phyloP scores from a whole-genome alignment of 2,888 invertebrate species.

The Plusia festucae region DNA sequence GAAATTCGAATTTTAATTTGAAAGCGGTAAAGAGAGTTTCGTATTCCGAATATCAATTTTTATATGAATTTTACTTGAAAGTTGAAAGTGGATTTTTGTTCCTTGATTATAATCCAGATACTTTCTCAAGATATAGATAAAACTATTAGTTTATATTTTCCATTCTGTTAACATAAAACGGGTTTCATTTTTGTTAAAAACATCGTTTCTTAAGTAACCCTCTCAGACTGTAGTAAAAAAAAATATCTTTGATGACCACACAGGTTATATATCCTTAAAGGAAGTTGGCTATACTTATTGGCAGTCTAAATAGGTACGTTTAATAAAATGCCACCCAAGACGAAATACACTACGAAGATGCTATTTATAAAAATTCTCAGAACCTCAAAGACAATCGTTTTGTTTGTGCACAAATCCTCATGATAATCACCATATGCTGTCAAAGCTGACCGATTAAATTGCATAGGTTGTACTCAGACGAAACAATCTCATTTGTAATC shows the following conservation, averaged over 20 bases:
- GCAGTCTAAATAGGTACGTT: constrained; percentile 17
- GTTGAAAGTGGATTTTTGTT: background rate
- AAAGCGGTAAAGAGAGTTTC: constrained; percentile 28
- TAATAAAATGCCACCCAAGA: constrained; percentile 46
- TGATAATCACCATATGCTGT: constrained; percentile 45
- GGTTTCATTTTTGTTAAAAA: too few relatives aligned
- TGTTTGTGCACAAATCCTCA: constrained; percentile 45
- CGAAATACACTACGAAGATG: constrained; percentile 24
- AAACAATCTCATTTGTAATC: constrained; percentile 64
- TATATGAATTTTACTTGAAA: constrained; percentile 38
- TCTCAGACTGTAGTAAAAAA: background rate
- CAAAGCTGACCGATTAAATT: constrained; percentile 48
- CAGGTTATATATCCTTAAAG: background rate
- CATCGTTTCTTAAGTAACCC: too few relatives aligned
- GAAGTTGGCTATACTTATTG: background rate
- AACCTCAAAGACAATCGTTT: constrained; percentile 49
- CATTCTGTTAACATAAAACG: too few relatives aligned
- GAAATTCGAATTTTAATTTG: constrained; percentile 36
- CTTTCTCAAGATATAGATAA: too few relatives aligned
- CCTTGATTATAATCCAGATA: background rate
- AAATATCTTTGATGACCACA: too few relatives aligned
- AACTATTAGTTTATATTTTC: too few relatives aligned
- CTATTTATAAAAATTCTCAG: constrained; percentile 44
- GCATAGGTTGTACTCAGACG: constrained; percentile 32
- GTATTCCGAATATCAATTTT: constrained; percentile 8